Evolutionary conservation across 2,888 invertebrate species (phyloP).

Genomic region (Biston stratarius): DNA sequence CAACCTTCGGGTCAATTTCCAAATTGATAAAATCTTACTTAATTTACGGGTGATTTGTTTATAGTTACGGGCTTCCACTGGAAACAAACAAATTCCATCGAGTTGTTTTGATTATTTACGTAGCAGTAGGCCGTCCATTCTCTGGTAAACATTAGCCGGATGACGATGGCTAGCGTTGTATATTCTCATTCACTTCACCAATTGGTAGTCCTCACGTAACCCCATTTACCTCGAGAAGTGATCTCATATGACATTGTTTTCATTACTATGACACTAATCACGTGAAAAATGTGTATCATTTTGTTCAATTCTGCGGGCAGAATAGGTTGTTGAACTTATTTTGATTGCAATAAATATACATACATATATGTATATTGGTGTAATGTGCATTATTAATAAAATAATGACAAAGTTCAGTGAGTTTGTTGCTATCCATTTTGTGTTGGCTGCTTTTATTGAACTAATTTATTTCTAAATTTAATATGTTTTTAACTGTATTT

Average conservation of each 20-base stretch:
- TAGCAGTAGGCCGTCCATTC: conserved; percentile 64
- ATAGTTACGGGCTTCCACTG: conserved; percentile 51
- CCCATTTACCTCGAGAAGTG: conserved; percentile 41
- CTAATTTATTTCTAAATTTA: too few relatives aligned
- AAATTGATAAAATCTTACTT: conserved; percentile 28
- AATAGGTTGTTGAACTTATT: neutral
- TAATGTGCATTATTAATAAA: neutral
- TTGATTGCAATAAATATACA: neutral
- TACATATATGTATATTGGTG: neutral
- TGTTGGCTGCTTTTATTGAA: too few relatives aligned
- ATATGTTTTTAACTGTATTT: too few relatives aligned
- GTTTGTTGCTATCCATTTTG: neutral
- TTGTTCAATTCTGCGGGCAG: neutral
- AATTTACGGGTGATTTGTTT: conserved; percentile 39
- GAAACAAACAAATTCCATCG: conserved; percentile 77
- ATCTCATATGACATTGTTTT: conserved; percentile 33
- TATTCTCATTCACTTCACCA: conserved; percentile 50
- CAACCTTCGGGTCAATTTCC: conserved; percentile 10
- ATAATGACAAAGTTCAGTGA: neutral
- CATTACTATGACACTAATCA: conserved; percentile 10
- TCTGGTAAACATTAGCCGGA: conserved; percentile 76
- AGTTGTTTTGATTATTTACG: conserved; percentile 72
- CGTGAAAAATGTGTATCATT: conserved; percentile 16
- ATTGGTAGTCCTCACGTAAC: conserved; percentile 51
- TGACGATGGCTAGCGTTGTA: conserved; percentile 52